phyloP scores from a whole-genome alignment of 1,140 invertebrate species.

The Holotrichia oblita region DNA sequence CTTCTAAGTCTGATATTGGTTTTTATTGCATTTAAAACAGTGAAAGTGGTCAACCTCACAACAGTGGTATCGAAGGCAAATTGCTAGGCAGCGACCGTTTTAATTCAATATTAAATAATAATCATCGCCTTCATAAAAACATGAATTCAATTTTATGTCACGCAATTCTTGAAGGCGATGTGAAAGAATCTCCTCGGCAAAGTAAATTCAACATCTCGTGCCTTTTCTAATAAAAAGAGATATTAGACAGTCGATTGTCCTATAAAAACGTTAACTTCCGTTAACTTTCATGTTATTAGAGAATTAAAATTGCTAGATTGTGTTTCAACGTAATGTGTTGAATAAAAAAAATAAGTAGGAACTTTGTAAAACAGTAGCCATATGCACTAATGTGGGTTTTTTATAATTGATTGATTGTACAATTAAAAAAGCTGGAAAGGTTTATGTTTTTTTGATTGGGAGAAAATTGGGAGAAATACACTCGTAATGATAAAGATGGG shows the following conservation, averaged over 20 bases:
- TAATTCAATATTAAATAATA: background rate
- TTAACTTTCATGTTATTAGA: background rate
- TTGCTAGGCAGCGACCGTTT: background rate
- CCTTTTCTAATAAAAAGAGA: background rate
- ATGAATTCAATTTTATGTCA: slow-evolving; percentile 13
- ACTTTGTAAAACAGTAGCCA: too few species aligned
- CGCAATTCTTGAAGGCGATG: background rate
- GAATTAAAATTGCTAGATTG: background rate
- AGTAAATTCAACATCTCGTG: background rate
- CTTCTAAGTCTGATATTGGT: background rate
- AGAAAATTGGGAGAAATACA: too few species aligned
- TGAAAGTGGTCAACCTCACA: background rate
- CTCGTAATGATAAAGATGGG: too few species aligned
- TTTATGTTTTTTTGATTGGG: too few species aligned
- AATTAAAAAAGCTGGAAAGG: too few species aligned
- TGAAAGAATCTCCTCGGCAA: background rate
- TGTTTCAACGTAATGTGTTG: background rate
- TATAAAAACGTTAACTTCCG: slow-evolving; percentile 15
- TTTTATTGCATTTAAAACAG: background rate
- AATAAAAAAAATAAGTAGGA: too few species aligned
- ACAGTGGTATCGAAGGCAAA: background rate
- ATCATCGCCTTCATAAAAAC: background rate
- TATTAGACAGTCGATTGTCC: background rate
- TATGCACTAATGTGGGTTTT: too few species aligned
- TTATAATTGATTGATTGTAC: too few species aligned